Percentiles rank a stretch among this genome's conserved stretches.
These are phyloP conservation scores for Petrophora chlorosata DNA, from an alignment of 2,888 invertebrate species.

Conservation along the genomic window DNA sequence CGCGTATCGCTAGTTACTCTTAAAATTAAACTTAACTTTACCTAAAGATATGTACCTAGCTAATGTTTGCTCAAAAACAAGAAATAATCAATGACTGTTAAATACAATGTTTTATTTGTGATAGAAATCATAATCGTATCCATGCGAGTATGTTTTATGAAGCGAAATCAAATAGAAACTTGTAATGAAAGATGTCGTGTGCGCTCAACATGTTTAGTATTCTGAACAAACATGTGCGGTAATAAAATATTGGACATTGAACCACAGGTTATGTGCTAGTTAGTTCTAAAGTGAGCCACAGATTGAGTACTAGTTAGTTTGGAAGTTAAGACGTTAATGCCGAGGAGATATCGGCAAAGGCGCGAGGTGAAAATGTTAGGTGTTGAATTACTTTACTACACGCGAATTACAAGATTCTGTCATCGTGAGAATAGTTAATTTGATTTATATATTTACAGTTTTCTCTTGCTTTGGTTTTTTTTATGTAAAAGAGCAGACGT, in stretches of 20 bases:
- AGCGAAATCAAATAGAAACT: conserved; percentile 82
- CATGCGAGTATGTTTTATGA: conserved; percentile 76
- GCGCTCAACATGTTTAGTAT: conserved; percentile 72
- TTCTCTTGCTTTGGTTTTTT: not conserved
- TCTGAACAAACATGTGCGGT: conserved; percentile 71
- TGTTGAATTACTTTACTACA: conserved; percentile 36
- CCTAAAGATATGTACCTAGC: too few species aligned
- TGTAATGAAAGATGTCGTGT: conserved; percentile 80
- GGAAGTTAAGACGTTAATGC: too few species aligned
- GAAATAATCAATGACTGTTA: conserved; percentile 26
- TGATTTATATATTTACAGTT: not conserved
- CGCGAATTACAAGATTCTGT: conserved; percentile 27
- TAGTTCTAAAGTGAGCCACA: too few species aligned
- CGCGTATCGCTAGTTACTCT: too few species aligned
- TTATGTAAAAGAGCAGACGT: too few species aligned
- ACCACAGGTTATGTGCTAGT: too few species aligned
- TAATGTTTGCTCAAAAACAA: conserved; percentile 30
- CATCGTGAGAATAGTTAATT: conserved; percentile 2
- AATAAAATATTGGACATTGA: conserved; percentile 79
- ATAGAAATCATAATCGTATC: conserved; percentile 79
- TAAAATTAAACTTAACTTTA: too few species aligned
- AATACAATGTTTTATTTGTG: conserved; percentile 75
- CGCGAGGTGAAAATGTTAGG: conserved; percentile 58
- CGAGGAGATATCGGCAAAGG: conserved; percentile 57
- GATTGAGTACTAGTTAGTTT: too few species aligned